Evolutionary conservation across 2,888 invertebrate species (phyloP).

Genomic region (Pseudanteris insignis): DNA sequence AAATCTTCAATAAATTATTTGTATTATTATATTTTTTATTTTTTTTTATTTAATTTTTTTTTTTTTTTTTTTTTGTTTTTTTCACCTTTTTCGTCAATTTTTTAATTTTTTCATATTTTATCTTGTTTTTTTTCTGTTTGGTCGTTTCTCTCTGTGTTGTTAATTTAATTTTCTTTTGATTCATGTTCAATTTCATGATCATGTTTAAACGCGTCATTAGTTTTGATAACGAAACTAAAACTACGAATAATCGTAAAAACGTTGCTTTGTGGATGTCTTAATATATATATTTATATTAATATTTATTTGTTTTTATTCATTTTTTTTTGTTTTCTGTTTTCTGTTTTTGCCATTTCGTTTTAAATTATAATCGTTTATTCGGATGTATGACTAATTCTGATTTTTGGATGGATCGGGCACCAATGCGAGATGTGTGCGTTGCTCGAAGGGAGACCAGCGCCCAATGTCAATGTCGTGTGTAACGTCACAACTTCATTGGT

Average conservation of each 20-base stretch:
- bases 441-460: slow-evolving; percentile 55
- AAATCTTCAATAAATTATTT: no score
- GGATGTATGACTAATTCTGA: slow-evolving; percentile 34
- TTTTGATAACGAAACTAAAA: slow-evolving; percentile 37
- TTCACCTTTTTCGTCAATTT: not conserved
- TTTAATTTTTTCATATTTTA: slow-evolving; percentile 1
- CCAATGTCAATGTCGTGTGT: slow-evolving; percentile 57
- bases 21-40: slow-evolving; percentile 1
- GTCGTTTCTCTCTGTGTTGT: slow-evolving; percentile 30
- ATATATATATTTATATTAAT: slow-evolving; percentile 18
- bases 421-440: slow-evolving; percentile 17
- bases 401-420: slow-evolving; percentile 39
- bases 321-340: no score
- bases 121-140: slow-evolving; percentile 10
- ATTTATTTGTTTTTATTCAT: slow-evolving; percentile 6
- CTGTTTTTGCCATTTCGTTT: slow-evolving; percentile 16
- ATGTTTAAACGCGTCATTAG: slow-evolving; percentile 32
- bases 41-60: not conserved
- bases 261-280: slow-evolving; percentile 37
- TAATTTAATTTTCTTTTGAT: not conserved
- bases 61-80: no score
- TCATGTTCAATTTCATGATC: slow-evolving; percentile 24
- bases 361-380: slow-evolving; percentile 24
- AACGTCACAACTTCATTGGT: slow-evolving; percentile 55
- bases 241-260: slow-evolving; percentile 37